Evolutionary conservation across 2,113 vertebrate species (phyloP).

Genomic region (Nothoprocta pentlandii): DNA sequence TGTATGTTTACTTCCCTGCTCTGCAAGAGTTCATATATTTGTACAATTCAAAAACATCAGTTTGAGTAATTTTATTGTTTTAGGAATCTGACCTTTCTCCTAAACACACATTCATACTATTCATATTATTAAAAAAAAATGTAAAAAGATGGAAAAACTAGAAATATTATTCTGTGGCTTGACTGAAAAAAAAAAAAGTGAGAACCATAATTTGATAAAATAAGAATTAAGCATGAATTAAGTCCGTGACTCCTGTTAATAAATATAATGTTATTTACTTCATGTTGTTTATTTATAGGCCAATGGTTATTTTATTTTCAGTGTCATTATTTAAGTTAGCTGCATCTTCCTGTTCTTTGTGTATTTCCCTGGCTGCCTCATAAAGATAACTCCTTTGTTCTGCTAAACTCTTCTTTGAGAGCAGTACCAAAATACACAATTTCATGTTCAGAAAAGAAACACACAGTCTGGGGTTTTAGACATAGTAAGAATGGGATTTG

Average conservation of each 20-base stretch:
- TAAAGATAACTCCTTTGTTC: slow-evolving; percentile 70
- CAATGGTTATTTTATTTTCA: slow-evolving; percentile 23
- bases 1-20: background rate
- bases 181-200: slow-evolving; percentile 15
- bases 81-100: slow-evolving; percentile 15
- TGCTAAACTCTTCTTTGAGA: slow-evolving; percentile 51
- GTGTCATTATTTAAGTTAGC: slow-evolving; percentile 57
- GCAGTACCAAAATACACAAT: slow-evolving; percentile 51
- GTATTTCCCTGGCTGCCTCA: slow-evolving; percentile 50
- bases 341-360: slow-evolving; percentile 59
- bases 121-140: background rate
- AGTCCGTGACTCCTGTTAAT: background rate
- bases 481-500: background rate
- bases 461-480: background rate
- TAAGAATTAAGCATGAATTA: background rate
- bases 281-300: slow-evolving; percentile 47
- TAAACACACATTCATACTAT: background rate
- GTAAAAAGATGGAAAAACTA: slow-evolving; percentile 5
- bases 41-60: background rate
- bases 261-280: slow-evolving; percentile 33
- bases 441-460: slow-evolving; percentile 59
- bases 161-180: background rate
- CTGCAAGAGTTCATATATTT: background rate
- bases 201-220: background rate
- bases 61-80: background rate